phyloP scores from a whole-genome alignment of 2,888 invertebrate genomes.

The Atherix ibis region DNA sequence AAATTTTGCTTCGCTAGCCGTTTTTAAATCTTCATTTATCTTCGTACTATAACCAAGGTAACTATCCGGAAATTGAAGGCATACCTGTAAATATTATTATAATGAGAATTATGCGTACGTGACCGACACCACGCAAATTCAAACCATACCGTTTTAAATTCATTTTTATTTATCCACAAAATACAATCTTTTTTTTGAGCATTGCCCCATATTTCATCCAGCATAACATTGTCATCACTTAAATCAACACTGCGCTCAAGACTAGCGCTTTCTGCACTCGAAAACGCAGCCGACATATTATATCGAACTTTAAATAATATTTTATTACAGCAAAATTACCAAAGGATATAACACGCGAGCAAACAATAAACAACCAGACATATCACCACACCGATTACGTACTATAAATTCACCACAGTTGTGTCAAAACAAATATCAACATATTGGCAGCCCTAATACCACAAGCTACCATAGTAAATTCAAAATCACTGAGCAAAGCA shows the following conservation, averaged over 20 bases:
- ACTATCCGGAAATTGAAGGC: slow-evolving; percentile 82
- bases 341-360: too few relatives aligned
- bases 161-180: slow-evolving; percentile 53
- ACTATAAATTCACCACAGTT: too few relatives aligned
- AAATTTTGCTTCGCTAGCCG: slow-evolving; percentile 36
- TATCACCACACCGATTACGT: too few relatives aligned
- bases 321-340: neutral
- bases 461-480: too few relatives aligned
- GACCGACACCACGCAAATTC: slow-evolving; percentile 4
- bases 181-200: slow-evolving; percentile 21
- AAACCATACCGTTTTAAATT: slow-evolving; percentile 45
- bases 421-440: too few relatives aligned
- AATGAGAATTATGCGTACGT: slow-evolving; percentile 5
- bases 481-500: too few relatives aligned
- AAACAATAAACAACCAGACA: too few relatives aligned
- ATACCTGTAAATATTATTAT: slow-evolving; percentile 43
- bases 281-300: slow-evolving; percentile 22
- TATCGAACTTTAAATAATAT: neutral
- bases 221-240: slow-evolving; percentile 11
- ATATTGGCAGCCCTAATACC: too few relatives aligned
- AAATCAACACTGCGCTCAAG: slow-evolving; percentile 22
- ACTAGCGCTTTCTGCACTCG: slow-evolving; percentile 22
- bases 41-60: slow-evolving; percentile 51
- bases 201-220: slow-evolving; percentile 27
- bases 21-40: slow-evolving; percentile 43